Evolutionary conservation across 1,140 invertebrate genomes (phyloP).

Genomic region (Amphibalanus amphitrite): DNA sequence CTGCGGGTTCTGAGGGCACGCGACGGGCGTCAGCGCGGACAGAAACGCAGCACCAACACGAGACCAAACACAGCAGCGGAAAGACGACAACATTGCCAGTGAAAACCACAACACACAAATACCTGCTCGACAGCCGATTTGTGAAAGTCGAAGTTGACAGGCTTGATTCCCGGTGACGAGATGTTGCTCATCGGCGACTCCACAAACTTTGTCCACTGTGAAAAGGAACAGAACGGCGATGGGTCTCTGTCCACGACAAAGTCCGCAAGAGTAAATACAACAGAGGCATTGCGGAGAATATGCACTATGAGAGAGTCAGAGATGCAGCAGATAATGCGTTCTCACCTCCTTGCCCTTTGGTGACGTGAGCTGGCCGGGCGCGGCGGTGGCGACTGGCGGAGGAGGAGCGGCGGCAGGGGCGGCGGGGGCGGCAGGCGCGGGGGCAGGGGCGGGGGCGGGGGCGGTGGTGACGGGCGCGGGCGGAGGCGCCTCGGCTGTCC

Average conservation of each 20-base stretch:
- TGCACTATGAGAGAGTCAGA: too few relatives aligned
- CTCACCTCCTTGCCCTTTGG: conserved; percentile 25
- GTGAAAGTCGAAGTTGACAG: conserved; percentile 89
- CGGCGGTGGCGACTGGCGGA: too few relatives aligned
- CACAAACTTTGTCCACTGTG: conserved; percentile 79
- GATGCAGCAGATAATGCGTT: too few relatives aligned
- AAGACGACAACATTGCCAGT: too few relatives aligned
- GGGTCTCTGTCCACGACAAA: too few relatives aligned
- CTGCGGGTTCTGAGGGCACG: conserved; percentile 66
- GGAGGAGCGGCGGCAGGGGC: too few relatives aligned
- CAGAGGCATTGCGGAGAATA: too few relatives aligned
- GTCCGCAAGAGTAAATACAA: too few relatives aligned
- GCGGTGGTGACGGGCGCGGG: conserved; percentile 18
- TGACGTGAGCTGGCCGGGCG: conserved; percentile 20
- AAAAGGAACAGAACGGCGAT: conserved; percentile 2
- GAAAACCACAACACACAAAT: too few relatives aligned
- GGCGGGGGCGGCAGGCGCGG: conserved; percentile 23
- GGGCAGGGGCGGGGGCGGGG: conserved; percentile 23
- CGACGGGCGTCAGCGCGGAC: too few relatives aligned
- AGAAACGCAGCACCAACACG: too few relatives aligned
- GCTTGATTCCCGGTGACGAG: conserved; percentile 75
- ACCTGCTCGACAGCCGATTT: conserved; percentile 59
- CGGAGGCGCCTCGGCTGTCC: not conserved
- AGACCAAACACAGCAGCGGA: too few relatives aligned
- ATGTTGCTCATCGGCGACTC: conserved; percentile 77